Conservation (phyloP, 1,140 invertebrate genomes). For the Metaphire vulgaris region DNA sequence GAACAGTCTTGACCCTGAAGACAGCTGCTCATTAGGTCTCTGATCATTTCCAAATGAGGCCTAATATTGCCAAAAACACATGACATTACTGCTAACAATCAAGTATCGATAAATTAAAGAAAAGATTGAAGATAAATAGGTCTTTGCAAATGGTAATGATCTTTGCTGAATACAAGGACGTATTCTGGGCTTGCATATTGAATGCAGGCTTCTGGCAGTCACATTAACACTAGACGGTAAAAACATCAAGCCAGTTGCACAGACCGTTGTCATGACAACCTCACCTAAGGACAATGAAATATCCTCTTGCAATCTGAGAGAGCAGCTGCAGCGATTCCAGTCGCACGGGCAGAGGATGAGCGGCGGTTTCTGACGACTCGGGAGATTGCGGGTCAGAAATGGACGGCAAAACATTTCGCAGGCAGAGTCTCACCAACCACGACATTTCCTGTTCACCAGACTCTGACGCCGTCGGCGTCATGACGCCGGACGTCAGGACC, state of each 20-base stretch:
- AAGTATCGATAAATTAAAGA: too few relatives aligned
- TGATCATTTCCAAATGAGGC: slow-evolving; percentile 39
- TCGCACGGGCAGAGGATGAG: slow-evolving; percentile 59
- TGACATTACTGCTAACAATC: too few relatives aligned
- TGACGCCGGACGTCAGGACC: slow-evolving; percentile 34
- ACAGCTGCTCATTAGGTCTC: slow-evolving; percentile 42
- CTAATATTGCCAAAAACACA: slow-evolving; percentile 33
- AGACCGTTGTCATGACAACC: too few relatives aligned
- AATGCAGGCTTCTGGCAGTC: too few relatives aligned
- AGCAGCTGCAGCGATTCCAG: slow-evolving; percentile 72
- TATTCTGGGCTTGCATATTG: too few relatives aligned
- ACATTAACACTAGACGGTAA: too few relatives aligned
- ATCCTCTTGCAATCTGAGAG: slow-evolving; percentile 62
- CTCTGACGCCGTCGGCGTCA: slow-evolving; percentile 41
- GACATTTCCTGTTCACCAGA: slow-evolving; percentile 40
- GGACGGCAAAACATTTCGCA: slow-evolving; percentile 42
- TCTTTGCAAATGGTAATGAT: too few relatives aligned
- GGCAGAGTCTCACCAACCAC: slow-evolving; percentile 51
- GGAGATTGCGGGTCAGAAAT: background rate
- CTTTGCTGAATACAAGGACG: too few relatives aligned
- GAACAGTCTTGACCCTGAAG: slow-evolving; percentile 45
- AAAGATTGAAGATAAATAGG: too few relatives aligned
- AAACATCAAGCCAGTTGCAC: too few relatives aligned
- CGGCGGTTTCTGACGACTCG: background rate
- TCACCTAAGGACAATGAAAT: slow-evolving; percentile 58